Percentiles rank a stretch among this genome's conserved stretches.
These are phyloP conservation scores for Sebastes trivittatus DNA, from an alignment of 2,797 vertebrate species.

Conservation along the genomic window DNA sequence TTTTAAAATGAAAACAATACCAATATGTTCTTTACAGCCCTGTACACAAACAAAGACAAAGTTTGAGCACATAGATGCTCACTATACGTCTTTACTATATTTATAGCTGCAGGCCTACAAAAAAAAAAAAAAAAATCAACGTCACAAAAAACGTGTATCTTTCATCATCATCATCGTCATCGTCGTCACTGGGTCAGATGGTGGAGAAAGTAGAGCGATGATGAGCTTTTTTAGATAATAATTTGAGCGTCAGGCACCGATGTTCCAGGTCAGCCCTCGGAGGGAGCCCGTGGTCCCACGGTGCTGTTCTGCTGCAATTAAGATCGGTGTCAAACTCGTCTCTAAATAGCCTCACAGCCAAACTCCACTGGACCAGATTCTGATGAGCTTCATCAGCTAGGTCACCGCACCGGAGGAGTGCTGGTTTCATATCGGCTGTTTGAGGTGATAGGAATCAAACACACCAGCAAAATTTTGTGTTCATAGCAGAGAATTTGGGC, in stretches of 20 bases:
- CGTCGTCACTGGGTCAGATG: constrained; percentile 52
- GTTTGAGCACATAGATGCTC: neutral
- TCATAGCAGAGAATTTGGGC: neutral
- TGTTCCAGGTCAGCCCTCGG: constrained; percentile 75
- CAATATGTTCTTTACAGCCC: neutral
- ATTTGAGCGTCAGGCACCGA: constrained; percentile 64
- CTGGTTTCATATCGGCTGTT: neutral
- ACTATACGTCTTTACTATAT: neutral
- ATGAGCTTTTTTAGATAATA: constrained; percentile 70
- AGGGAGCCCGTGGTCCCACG: constrained; percentile 59
- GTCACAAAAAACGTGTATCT: constrained; percentile 6
- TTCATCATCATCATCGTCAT: neutral
- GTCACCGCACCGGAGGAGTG: constrained; percentile 28
- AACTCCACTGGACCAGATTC: constrained; percentile 54
- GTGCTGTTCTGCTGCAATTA: constrained; percentile 67
- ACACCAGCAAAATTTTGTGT: neutral
- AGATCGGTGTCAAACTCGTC: constrained; percentile 69
- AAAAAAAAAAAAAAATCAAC: neutral
- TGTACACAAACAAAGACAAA: neutral
- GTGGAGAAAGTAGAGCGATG: constrained; percentile 68
- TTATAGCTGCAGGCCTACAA: neutral
- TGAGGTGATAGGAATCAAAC: constrained; percentile 4
- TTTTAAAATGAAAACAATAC: neutral
- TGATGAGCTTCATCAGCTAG: constrained; percentile 53
- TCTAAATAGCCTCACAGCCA: constrained; percentile 65